These are phyloP conservation scores for Rhinichthys klamathensis DNA, from an alignment of 2,113 vertebrate genomes.

Conservation along the genomic window DNA sequence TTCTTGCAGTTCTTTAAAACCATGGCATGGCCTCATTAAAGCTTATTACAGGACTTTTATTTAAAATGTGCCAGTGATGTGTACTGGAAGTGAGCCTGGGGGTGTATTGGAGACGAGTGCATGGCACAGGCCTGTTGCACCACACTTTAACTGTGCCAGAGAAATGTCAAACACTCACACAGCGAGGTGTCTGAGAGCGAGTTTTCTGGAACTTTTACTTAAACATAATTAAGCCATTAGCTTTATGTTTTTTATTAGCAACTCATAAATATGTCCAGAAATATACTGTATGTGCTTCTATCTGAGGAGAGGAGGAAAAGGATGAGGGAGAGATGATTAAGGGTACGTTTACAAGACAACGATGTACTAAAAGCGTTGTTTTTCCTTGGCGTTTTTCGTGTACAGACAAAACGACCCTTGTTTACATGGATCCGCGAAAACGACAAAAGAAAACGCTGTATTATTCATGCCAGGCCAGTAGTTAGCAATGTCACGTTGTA, in stretches of 20 bases:
- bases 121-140: constrained; percentile 4
- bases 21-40: constrained; percentile 64
- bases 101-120: constrained; percentile 2
- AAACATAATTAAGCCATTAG: constrained; percentile 30
- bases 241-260: constrained; percentile 26
- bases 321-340: neutral
- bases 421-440: too few species aligned
- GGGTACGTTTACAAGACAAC: too few species aligned
- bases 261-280: constrained; percentile 33
- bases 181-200: neutral
- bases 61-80: constrained; percentile 53
- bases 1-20: constrained; percentile 69
- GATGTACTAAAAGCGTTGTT: too few species aligned
- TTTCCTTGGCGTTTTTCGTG: too few species aligned
- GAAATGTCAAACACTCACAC: constrained; percentile 34
- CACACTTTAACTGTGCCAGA: constrained; percentile 37
- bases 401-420: too few species aligned
- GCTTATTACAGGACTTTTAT: constrained; percentile 65
- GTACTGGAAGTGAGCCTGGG: constrained; percentile 44
- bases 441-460: too few species aligned
- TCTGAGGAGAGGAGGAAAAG: neutral
- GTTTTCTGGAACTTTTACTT: constrained; percentile 26
- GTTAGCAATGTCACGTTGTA: too few species aligned
- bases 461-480: too few species aligned
- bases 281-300: neutral